A percentile compares a stretch with the other conserved stretches of the same genome.
These are phyloP conservation scores for Aspidiotus destructor DNA, from an alignment of 2,888 invertebrate species.

Conservation along the genomic window DNA sequence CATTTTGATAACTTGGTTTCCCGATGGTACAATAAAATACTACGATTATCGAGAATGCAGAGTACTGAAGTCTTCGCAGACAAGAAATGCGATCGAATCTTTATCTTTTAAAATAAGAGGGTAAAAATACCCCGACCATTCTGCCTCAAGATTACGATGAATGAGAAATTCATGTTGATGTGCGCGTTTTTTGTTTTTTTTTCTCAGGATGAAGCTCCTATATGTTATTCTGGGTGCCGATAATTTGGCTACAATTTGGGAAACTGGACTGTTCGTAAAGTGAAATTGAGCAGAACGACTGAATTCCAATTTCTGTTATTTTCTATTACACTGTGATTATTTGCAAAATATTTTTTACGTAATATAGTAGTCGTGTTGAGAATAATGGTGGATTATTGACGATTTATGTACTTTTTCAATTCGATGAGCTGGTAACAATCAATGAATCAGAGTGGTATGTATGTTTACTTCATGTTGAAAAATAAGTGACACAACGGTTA, in stretches of 20 bases:
- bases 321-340: too few species aligned
- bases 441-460: too few species aligned
- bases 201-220: constrained; percentile 25
- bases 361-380: too few species aligned
- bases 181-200: background rate
- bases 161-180: background rate
- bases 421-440: too few species aligned
- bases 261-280: constrained; percentile 15
- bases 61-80: constrained; percentile 11
- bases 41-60: constrained; percentile 14
- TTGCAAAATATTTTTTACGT: too few species aligned
- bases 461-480: too few species aligned
- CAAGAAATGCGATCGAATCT: constrained; percentile 3
- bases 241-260: constrained; percentile 14
- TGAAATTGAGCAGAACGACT: too few species aligned
- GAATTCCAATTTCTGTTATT: too few species aligned
- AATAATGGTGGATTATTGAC: too few species aligned
- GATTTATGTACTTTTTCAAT: too few species aligned
- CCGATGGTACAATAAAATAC: constrained; percentile 11
- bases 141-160: background rate
- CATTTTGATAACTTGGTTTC: constrained; percentile 15
- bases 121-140: background rate
- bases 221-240: background rate
- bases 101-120: constrained; percentile 17
- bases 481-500: too few species aligned